A percentile compares a stretch with the other conserved stretches of the same genome.
Conservation (phyloP, 2,888 invertebrate genomes). For the Ormyrus pomaceus region DNA sequence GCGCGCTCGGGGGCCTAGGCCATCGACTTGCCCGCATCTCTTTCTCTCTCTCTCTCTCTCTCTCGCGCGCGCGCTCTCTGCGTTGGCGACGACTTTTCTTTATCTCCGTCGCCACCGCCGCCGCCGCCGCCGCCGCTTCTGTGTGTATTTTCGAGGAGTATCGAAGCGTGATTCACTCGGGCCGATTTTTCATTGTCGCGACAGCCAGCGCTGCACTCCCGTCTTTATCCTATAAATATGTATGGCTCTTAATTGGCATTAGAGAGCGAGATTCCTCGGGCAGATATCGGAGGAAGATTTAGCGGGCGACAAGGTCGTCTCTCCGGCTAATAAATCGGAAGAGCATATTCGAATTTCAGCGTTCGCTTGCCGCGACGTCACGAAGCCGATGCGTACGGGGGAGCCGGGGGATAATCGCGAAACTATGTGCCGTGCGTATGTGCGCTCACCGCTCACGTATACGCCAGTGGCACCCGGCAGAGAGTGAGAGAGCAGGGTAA, state of each 20-base stretch:
- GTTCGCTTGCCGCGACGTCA: neutral
- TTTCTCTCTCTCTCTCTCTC: neutral
- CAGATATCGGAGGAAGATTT: slow-evolving; percentile 41
- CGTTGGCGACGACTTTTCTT: slow-evolving; percentile 26
- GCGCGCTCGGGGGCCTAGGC: slow-evolving; percentile 20
- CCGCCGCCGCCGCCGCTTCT: slow-evolving; percentile 7
- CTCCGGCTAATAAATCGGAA: slow-evolving; percentile 44
- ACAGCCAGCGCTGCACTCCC: neutral
- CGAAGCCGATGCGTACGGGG: neutral
- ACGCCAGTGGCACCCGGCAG: neutral
- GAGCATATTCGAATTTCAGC: slow-evolving; percentile 42
- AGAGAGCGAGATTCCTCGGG: slow-evolving; percentile 2
- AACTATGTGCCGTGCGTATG: slow-evolving; percentile 61
- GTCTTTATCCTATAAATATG: slow-evolving; percentile 24
- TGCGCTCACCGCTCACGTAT: neutral
- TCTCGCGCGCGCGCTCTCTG: neutral
- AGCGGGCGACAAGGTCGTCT: slow-evolving; percentile 31
- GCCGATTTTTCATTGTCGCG: slow-evolving; percentile 26
- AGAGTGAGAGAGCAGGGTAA: slow-evolving; percentile 11
- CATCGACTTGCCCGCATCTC: slow-evolving; percentile 28
- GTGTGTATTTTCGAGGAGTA: neutral
- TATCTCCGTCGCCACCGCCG: too few species aligned
- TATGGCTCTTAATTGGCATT: slow-evolving; percentile 38
- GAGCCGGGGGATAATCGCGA: slow-evolving; percentile 60
- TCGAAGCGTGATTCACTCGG: neutral